Evolutionary conservation across 2,888 invertebrate species (phyloP).

Genomic region (Machimus atricapillus): DNA sequence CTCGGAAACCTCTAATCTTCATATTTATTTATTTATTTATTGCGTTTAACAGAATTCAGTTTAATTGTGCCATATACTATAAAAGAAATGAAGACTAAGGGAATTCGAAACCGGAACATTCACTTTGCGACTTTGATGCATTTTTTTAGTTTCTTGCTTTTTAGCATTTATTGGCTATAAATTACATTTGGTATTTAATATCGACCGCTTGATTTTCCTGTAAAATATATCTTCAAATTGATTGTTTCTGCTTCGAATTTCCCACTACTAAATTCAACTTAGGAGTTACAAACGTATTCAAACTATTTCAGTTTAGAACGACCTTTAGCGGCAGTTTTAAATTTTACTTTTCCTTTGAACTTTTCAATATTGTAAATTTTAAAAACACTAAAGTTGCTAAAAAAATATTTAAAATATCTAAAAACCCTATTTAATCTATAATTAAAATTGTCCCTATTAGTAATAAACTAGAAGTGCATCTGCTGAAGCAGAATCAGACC

Average conservation of each 20-base stretch:
- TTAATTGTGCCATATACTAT: neutral
- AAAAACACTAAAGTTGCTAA: neutral
- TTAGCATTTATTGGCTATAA: neutral
- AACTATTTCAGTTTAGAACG: neutral
- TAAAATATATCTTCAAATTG: neutral
- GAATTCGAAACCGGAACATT: neutral
- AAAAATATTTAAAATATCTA: neutral
- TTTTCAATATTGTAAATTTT: neutral
- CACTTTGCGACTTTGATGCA: neutral
- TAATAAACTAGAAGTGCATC: neutral
- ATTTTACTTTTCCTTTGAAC: neutral
- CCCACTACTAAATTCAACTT: neutral
- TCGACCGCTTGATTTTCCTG: no score
- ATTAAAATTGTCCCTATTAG: neutral
- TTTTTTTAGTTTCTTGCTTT: neutral
- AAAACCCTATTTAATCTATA: neutral
- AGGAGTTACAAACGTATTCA: neutral
- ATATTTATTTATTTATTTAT: neutral
- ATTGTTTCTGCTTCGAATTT: neutral
- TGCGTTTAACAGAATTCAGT: neutral
- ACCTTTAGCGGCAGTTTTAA: neutral
- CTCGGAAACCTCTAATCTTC: neutral
- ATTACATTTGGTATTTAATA: neutral
- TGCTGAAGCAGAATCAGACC: constrained; percentile 28
- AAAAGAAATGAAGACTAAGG: neutral